Evolutionary conservation across 2,888 invertebrate species (phyloP).

Genomic region (Sarcophaga subvicina): DNA sequence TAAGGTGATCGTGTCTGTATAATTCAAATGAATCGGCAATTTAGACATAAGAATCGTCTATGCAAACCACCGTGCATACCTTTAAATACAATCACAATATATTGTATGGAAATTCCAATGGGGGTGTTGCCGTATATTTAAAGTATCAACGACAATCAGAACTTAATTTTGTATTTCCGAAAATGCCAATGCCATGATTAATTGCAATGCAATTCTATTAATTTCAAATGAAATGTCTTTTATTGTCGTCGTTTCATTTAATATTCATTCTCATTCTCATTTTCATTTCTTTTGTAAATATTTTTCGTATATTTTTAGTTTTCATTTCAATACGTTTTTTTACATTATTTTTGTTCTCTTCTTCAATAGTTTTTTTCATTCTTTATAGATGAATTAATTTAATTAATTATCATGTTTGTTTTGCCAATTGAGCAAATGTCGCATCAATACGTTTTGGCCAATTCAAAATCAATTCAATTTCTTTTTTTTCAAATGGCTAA

Average conservation of each 20-base stretch:
- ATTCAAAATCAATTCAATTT: constrained; percentile 42
- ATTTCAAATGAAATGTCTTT: constrained; percentile 18
- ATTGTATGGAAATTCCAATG: too few species aligned
- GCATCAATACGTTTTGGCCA: constrained; percentile 62
- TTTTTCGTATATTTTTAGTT: constrained; percentile 36
- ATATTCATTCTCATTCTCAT: neutral
- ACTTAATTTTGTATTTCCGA: constrained; percentile 26
- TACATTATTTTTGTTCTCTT: constrained; percentile 1
- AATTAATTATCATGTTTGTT: constrained; percentile 73
- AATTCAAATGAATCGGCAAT: too few species aligned
- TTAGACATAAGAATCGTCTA: too few species aligned
- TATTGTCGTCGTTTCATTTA: constrained; percentile 38
- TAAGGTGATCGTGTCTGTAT: too few species aligned
- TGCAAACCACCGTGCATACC: too few species aligned
- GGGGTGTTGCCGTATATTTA: too few species aligned
- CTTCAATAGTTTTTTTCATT: too few species aligned
- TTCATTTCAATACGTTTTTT: constrained; percentile 41
- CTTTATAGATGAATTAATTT: constrained; percentile 73
- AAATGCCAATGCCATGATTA: constrained; percentile 29
- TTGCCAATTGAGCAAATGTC: constrained; percentile 72
- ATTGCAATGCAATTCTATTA: constrained; percentile 39
- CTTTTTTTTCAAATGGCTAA: too few species aligned
- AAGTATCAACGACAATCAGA: neutral
- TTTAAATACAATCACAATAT: too few species aligned
- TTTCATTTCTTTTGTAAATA: neutral